Base-by-base conservation (phyloP, 2,797 vertebrate species). In the Sardinella longiceps region DNA sequence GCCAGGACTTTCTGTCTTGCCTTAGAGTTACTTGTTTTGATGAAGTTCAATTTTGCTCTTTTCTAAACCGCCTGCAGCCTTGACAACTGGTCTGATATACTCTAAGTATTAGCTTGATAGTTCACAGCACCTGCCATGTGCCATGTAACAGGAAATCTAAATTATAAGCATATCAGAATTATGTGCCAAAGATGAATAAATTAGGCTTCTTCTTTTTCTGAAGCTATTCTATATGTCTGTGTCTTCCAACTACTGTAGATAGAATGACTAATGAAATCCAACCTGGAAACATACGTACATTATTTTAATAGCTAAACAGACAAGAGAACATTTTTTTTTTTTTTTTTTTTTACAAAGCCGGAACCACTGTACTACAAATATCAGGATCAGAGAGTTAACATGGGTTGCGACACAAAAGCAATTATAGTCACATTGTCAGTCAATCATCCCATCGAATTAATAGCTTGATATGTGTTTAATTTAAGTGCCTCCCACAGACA, bases 401-500 rank as follows among this genome's bases (percentile, higher is more conserved):
- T 43, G 25, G 70, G 37, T 43, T 77, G 37, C 12, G 23, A 23
- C 37, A 43, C 70, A 43, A 23, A 77, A 77, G 37, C 70, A 43
- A 77, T 77, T 77, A 77, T 39, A 84, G 83, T 43, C 12, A 81
- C 66, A 74, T 82, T 70, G 45, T 85, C 86, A 45, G 43, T 87
- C 88, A 84, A 80, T 63, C 48, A 87, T 82, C 66, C 83, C 81
- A 81, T 81, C 15, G 63, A 87, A 87, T 84, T 80, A 85, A 86
- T 84, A 85, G 80, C 63, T 80, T 60, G 84, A 83, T 83, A 87
- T 46, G 85, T 82, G 83, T 70, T 82, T 83, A 81, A 81, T 77
- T 87, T 53, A 80, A 60, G 56, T 85, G 46, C 83, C 86, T 87
- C 80, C 83, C 37, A 87, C 85, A 3, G 85, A 81, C 82, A 43